A percentile compares a stretch with the other conserved stretches of the same genome.
These are phyloP conservation scores for Myodes glareolus DNA, from an alignment of 2,113 vertebrate genomes.

Conservation along the genomic window DNA sequence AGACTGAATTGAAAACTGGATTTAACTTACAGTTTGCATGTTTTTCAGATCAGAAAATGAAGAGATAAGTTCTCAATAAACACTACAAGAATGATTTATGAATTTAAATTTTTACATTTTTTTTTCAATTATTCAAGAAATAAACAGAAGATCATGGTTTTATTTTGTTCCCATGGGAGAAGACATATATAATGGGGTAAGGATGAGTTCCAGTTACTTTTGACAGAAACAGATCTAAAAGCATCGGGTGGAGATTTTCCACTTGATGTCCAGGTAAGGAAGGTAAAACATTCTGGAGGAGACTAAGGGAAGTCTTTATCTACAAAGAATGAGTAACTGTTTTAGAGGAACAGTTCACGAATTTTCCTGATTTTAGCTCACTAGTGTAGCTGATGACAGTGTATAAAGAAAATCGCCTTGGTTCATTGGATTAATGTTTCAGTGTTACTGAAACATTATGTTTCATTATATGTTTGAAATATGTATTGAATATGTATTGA, in stretches of 20 bases:
- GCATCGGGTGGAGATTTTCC: neutral
- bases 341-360: neutral
- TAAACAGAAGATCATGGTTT: neutral
- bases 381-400: neutral
- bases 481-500: too few relatives aligned
- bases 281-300: neutral
- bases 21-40: neutral
- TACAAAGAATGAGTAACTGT: neutral
- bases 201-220: neutral
- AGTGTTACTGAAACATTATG: too few relatives aligned
- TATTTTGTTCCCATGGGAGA: neutral
- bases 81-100: neutral
- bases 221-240: too few relatives aligned
- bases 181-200: too few relatives aligned
- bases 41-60: slow-evolving; percentile 38
- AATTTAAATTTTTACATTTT: neutral
- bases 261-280: neutral
- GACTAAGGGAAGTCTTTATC: neutral
- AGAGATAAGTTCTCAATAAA: neutral
- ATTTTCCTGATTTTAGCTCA: neutral
- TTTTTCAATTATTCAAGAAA: neutral
- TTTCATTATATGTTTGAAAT: too few relatives aligned
- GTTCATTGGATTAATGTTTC: neutral
- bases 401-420: neutral
- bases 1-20: neutral